A percentile compares a stretch with the other conserved stretches of the same genome.
Conservation (phyloP, 1,140 invertebrate genomes). For the Tetragonula clypearis region DNA sequence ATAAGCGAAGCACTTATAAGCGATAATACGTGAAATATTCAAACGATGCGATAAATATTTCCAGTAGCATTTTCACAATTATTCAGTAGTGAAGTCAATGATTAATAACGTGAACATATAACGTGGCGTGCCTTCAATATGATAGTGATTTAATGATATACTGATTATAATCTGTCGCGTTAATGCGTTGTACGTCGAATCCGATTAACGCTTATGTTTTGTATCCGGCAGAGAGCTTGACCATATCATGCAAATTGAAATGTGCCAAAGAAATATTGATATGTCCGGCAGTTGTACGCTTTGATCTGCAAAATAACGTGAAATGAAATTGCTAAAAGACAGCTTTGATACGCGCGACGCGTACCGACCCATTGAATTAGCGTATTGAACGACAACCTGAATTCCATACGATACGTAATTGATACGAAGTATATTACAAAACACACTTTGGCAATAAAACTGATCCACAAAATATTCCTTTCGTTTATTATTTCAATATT, state of each 20-base stretch:
- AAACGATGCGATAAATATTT: not conserved
- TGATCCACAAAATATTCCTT: not conserved
- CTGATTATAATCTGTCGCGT: not conserved
- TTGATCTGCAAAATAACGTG: slow-evolving; percentile 24
- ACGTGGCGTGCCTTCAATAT: not conserved
- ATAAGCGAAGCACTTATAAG: not conserved
- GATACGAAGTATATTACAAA: slow-evolving; percentile 8
- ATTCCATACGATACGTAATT: not conserved
- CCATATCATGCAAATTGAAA: not conserved
- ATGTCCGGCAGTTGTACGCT: not conserved
- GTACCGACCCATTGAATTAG: slow-evolving; percentile 11
- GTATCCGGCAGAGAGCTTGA: not conserved
- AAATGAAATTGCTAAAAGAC: slow-evolving; percentile 40
- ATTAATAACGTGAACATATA: not conserved
- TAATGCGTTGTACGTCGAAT: not conserved
- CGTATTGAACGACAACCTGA: not conserved
- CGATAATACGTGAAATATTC: not conserved
- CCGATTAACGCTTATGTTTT: slow-evolving; percentile 11
- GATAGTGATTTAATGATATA: not conserved
- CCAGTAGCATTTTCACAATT: not conserved
- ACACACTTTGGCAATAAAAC: not conserved
- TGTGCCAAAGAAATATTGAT: slow-evolving; percentile 1
- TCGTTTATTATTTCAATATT: not conserved
- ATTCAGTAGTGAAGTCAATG: not conserved
- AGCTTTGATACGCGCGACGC: not conserved